Evolutionary conservation across 2,888 invertebrate species (phyloP).

Genomic region (Gandaritis pyraliata): DNA sequence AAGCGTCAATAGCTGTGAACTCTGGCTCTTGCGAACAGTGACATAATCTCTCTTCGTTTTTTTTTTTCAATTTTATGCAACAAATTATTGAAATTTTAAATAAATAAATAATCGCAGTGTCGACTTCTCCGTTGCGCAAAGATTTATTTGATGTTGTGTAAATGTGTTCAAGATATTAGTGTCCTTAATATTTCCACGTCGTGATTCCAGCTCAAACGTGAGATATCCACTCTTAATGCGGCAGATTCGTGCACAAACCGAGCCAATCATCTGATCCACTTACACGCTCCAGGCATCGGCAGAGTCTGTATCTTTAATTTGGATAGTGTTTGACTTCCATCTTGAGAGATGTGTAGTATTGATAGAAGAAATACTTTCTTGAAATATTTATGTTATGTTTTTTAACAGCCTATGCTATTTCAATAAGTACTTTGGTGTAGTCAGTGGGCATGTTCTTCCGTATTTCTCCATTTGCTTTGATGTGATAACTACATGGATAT

Average conservation of each 20-base stretch:
- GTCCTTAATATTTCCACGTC: conserved; percentile 81
- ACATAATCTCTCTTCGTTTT: neutral
- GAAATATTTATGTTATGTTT: neutral
- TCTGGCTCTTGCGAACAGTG: neutral
- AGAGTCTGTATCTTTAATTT: conserved; percentile 30
- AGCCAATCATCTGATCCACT: conserved; percentile 65
- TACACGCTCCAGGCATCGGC: conserved; percentile 58
- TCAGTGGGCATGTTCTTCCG: neutral
- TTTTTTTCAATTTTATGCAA: neutral
- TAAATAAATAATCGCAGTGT: conserved; percentile 73
- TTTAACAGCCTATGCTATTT: neutral
- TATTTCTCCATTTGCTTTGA: neutral
- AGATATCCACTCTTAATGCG: conserved; percentile 66
- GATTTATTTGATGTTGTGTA: conserved; percentile 82
- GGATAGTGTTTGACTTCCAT: conserved; percentile 28
- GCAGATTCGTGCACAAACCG: conserved; percentile 59
- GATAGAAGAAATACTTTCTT: conserved; percentile 1
- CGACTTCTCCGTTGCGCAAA: conserved; percentile 57
- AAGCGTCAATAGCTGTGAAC: neutral
- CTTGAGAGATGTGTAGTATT: conserved; percentile 12
- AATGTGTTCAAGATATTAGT: conserved; percentile 81
- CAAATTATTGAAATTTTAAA: conserved; percentile 1
- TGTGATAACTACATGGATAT: no score
- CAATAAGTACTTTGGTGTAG: neutral
- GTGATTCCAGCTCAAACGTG: conserved; percentile 74